Evolutionary conservation across 1,140 invertebrate species (phyloP), one percentile per base, ranked within the genome.

Genomic region (Drosophila insularis): DNA sequence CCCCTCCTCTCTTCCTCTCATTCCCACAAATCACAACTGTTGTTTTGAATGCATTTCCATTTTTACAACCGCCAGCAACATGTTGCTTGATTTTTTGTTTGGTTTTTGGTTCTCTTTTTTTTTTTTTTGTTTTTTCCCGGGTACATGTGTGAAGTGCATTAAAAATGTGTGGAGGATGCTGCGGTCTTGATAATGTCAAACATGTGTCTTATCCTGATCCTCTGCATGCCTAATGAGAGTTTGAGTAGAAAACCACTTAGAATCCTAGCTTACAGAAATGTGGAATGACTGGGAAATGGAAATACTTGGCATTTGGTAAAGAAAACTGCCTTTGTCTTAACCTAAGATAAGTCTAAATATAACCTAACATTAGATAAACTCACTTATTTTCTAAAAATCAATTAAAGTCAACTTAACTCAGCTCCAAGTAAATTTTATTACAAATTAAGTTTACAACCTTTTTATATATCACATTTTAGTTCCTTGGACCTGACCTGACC

Each of bases 121-220:
- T 59, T 37, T 35, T 55, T 43, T 43, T 14, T 46, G 14, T 13
- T 40, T 46, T 46, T 46, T 50, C 11, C 53, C 35, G 56, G n/a
- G 46, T 68, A 66, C 74, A 78, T 85, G 64, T 85, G 81, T 68
- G 73, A 71, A 74, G 78, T 55, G 78, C 78, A 85, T 81, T 85
- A 78, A 86, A 39, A 69, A 61, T 72, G 61, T 63, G 40, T 17
- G 60, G 66, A 32, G 66, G 74, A 80, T 84, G 69, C 78, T 86
- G 81, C 58, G 81, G 81, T 64, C 43, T 74, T 78, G 78, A 86
- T 86, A 85, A 85, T 85, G 81, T 85, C 81, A 85, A 85, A 85
- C 81, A 85, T 85, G 81, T 85, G 81, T 86, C 81, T 27, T 64
- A 59, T 72, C 67, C 71, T 63, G 65, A 37, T 27, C 58, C 46